These are phyloP conservation scores for Tuberolachnus salignus DNA, from an alignment of 2,888 invertebrate genomes.

Conservation along the genomic window DNA sequence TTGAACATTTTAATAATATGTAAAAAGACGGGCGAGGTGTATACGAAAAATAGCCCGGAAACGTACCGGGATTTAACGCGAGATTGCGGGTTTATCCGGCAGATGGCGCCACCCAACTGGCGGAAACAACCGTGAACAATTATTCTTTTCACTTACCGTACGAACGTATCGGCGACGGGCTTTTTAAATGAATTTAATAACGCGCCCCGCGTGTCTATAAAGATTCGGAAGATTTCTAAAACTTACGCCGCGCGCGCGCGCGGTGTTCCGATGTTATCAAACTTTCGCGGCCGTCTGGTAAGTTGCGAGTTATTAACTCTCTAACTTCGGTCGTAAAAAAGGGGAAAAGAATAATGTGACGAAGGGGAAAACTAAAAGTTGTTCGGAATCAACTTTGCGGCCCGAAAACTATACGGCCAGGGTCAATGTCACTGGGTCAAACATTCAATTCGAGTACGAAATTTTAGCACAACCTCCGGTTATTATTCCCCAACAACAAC, in stretches of 20 bases:
- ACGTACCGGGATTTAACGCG: no score
- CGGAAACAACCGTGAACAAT: neutral
- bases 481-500: slow-evolving; percentile 1
- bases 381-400: slow-evolving; percentile 49
- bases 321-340: slow-evolving; percentile 54
- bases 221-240: slow-evolving; percentile 46
- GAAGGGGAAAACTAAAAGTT: slow-evolving; percentile 53
- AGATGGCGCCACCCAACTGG: slow-evolving; percentile 46
- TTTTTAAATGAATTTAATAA: slow-evolving; percentile 44
- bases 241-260: slow-evolving; percentile 24
- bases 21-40: no score
- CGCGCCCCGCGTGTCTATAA: slow-evolving; percentile 11
- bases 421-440: slow-evolving; percentile 55
- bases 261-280: slow-evolving; percentile 39
- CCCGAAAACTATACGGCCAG: slow-evolving; percentile 51
- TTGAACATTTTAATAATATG: no score
- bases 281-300: slow-evolving; percentile 53
- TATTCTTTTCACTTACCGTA: slow-evolving; percentile 2
- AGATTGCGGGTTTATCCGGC: neutral
- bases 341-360: slow-evolving; percentile 47
- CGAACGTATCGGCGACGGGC: neutral
- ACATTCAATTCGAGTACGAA: slow-evolving; percentile 45
- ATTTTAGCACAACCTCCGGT: slow-evolving; percentile 22
- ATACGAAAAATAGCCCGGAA: no score
- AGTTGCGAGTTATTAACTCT: slow-evolving; percentile 56